Percentiles rank a stretch among this genome's conserved stretches.
Conservation (phyloP, 2,888 invertebrate genomes). For the Lasioglossum pauxillum region DNA sequence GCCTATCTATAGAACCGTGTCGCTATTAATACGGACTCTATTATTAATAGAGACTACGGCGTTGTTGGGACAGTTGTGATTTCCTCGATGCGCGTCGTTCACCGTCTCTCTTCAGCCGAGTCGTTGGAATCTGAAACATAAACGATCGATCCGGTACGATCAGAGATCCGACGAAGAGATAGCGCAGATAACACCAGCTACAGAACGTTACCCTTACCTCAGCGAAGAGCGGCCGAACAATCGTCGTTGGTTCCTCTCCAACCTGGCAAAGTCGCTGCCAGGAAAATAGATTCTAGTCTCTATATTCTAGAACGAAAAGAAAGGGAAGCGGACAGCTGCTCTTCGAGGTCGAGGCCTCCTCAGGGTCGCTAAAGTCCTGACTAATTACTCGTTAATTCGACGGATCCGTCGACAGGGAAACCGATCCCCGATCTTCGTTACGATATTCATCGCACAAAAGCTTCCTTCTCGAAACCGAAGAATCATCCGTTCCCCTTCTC, state of each 20-base stretch:
- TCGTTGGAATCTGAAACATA: neutral
- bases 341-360: slow-evolving; percentile 72
- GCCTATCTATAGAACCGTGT: slow-evolving; percentile 55
- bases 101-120: neutral
- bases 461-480: neutral
- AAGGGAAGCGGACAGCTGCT: neutral
- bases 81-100: slow-evolving; percentile 40
- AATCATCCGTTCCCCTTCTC: neutral
- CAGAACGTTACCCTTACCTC: neutral
- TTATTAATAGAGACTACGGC: slow-evolving; percentile 75
- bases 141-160: neutral
- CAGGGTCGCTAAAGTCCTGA: slow-evolving; percentile 63
- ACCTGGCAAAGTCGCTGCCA: neutral
- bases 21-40: slow-evolving; percentile 74
- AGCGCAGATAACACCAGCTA: neutral
- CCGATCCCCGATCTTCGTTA: neutral
- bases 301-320: neutral
- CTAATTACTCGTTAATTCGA: slow-evolving; percentile 75
- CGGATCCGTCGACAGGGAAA: slow-evolving; percentile 2
- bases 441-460: neutral
- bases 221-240: neutral
- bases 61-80: slow-evolving; percentile 67
- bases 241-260: neutral
- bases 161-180: neutral
- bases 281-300: neutral